Evolutionary conservation across 1,140 invertebrate species (phyloP), one percentile per base, ranked within the genome.

Genomic region (Cotesia typhae): DNA sequence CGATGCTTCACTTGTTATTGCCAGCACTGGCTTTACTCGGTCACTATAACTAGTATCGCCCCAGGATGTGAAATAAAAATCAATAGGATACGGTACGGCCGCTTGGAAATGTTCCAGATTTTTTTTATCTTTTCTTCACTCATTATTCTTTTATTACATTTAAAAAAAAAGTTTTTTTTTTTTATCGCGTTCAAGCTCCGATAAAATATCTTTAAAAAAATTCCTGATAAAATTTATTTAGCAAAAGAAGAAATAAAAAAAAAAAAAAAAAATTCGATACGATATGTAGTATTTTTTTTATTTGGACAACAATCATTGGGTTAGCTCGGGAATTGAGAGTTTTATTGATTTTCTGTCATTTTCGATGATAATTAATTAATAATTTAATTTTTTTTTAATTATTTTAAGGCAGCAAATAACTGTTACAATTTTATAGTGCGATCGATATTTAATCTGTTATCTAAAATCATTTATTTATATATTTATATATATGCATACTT

Each of bases 51-150:
- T 41, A 47, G 60, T 66, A 75, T 75, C 67, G 35, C 55, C 75
- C 41, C 69, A 78, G 76, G 75, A 80, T 79, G 78, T 76, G 77
- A 74, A 79, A 82, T 80, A 81, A 84, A 83, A 83, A 83, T 83
- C 82, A 81, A 84, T 84, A 83, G 78, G 70, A 78, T 71, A 60
- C 41, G 74, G 57, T 77, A 77, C 73, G 68, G 73, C 74, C 70
- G 78, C 70, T 77, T 81, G 80, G 80, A 83, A 81, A 77, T 75
- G 77, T 78, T 82, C 78, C 79, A 83, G 73, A 74, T 66, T 55
- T 70, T 74, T 63, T 66, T 53, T n/a, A 47, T 68, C 6, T 68
- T 12, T 52, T 53, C 37, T 60, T 57, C 52, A 67, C 38, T 61
- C 36, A 41, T 67, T 51, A 67, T 60, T 53, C 14, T 41, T 67